Conservation (phyloP, 2,888 invertebrate species). For the Ectemnius lituratus region DNA sequence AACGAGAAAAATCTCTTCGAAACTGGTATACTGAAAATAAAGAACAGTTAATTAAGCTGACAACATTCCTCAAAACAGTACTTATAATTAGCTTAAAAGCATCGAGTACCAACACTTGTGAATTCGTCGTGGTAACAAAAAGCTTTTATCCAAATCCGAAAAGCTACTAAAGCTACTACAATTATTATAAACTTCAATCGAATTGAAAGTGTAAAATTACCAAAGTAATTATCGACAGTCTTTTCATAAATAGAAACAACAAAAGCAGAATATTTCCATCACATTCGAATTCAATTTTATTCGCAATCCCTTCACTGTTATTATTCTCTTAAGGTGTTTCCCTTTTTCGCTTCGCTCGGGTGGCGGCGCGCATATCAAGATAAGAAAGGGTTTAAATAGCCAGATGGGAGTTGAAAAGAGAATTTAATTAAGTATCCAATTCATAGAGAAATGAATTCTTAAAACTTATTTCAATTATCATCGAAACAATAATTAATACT, state of each 20-base stretch:
- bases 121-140: no score
- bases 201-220: background rate
- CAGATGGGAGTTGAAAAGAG: background rate
- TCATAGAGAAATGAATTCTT: slow-evolving; percentile 34
- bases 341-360: no score
- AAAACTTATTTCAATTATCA: slow-evolving; percentile 39
- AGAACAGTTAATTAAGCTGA: no score
- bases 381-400: background rate
- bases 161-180: no score
- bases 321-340: background rate
- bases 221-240: background rate
- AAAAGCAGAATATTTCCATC: background rate
- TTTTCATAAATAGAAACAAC: background rate
- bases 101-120: no score
- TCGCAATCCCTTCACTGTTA: background rate
- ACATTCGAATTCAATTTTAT: background rate
- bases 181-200: background rate
- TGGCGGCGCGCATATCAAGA: background rate
- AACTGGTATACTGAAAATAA: no score
- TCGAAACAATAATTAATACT: slow-evolving; percentile 41
- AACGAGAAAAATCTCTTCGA: no score
- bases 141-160: no score
- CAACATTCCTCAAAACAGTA: no score
- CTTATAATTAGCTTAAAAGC: no score
- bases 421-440: slow-evolving; percentile 35